Base-by-base conservation (phyloP, 1,140 invertebrate genomes). In the Panagrolaimus sp. region DNA sequence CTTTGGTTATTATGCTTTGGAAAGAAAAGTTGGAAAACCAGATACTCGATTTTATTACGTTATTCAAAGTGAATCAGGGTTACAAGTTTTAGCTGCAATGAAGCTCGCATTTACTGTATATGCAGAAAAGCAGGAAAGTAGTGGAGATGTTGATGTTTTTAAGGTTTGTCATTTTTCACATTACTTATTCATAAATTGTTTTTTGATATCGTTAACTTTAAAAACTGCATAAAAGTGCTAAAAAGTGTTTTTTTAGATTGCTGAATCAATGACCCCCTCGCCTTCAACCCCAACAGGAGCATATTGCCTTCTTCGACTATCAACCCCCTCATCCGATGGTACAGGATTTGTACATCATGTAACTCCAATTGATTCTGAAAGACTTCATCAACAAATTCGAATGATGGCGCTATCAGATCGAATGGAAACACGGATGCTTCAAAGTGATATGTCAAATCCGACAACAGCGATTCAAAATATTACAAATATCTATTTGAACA, bases 231-330 rank as follows among this genome's bases (percentile, higher is more conserved):
- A n/a, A n/a, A n/a, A n/a, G n/a, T n/a, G n/a, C n/a, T n/a, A n/a
- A n/a, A 38, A 2, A 38, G 31, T 38, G 7, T 38, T 38, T 38
- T 38, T 38, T 38, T 57, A 57, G 51, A 57, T 57, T 5, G 51
- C 51, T 4, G 51, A 57, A n/a, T 11, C 11, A 2, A 20, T 57
- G 20, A 57, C 51, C 2, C 51, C 51, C 5, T 57, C 51, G 1
- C 51, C 51, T 11, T 57, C 51, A 8, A 57, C 51, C 4, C 51
- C 51, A 25, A 20, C 51, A 20, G 51, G 51, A 23, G 48, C 48
- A 20, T 57, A 57, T 27, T 57, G 51, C n/a, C 51, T 57, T 57
- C 51, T 57, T 20, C 20, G 51, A 16, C 51, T 57, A 9, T 57
- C 51, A n/a, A 57, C 51, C 4, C 51, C 51, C 2, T 57, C 51